Conservation (phyloP, 2,888 invertebrate species). For the Drosophila cognata region DNA sequence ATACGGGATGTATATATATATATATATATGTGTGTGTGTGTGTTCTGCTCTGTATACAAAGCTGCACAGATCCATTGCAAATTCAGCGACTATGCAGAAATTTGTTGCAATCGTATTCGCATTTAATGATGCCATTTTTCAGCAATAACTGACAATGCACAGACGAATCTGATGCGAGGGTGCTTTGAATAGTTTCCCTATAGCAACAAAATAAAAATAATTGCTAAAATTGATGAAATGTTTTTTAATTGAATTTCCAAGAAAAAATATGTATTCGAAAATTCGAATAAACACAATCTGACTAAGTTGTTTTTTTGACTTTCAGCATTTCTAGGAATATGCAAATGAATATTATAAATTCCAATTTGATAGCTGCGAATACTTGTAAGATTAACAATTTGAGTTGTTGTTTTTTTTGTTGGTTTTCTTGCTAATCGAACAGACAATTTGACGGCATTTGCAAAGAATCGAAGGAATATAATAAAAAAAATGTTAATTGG, state of each 20-base stretch:
- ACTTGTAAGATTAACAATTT: background rate
- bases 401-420: background rate
- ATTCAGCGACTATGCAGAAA: constrained; percentile 47
- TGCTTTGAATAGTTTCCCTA: background rate
- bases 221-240: background rate
- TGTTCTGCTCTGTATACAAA: constrained; percentile 45
- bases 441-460: constrained; percentile 39
- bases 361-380: background rate
- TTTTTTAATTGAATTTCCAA: background rate
- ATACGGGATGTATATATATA: background rate
- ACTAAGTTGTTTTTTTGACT: background rate
- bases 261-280: background rate
- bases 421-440: constrained; percentile 2
- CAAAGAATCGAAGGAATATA: background rate
- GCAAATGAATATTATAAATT: background rate
- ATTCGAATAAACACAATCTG: background rate
- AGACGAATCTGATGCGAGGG: constrained; percentile 26
- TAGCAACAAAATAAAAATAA: background rate
- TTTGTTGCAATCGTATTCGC: constrained; percentile 14
- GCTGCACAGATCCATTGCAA: constrained; percentile 28
- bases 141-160: constrained; percentile 34
- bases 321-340: background rate
- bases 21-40: constrained; percentile 2
- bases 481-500: constrained; percentile 5
- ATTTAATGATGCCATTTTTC: constrained; percentile 26